Percentiles rank a stretch among this genome's conserved stretches.
These are phyloP conservation scores for Oedothorax gibbosus DNA, from an alignment of 1,140 invertebrate genomes.

Conservation along the genomic window DNA sequence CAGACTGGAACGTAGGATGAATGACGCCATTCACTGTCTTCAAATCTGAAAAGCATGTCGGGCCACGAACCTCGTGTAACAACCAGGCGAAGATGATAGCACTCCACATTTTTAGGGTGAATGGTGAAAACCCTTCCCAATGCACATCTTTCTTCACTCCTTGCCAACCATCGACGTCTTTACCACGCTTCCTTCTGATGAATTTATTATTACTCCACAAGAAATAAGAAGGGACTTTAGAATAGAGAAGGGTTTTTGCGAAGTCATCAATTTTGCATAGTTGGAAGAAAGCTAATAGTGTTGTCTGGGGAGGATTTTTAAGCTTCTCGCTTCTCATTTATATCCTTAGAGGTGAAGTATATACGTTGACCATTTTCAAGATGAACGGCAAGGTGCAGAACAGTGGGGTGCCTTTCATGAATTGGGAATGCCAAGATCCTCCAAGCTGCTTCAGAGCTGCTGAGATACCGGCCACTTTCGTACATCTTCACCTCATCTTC, in stretches of 20 bases:
- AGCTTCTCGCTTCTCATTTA: too few relatives aligned
- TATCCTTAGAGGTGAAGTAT: too few relatives aligned
- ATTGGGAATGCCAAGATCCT: slow-evolving; percentile 63
- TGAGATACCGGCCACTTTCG: slow-evolving; percentile 61
- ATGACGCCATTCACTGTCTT: not conserved
- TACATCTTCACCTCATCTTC: slow-evolving; percentile 58
- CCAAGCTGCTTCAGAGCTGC: slow-evolving; percentile 63
- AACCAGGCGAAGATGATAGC: not conserved
- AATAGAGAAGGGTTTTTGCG: not conserved
- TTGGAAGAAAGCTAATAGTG: not conserved
- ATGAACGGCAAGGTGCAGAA: slow-evolving; percentile 70
- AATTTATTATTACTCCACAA: not conserved
- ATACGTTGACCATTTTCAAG: slow-evolving; percentile 69
- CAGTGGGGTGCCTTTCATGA: slow-evolving; percentile 68
- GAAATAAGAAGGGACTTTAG: not conserved
- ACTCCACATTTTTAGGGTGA: not conserved
- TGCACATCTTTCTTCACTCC: not conserved
- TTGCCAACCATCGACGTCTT: not conserved
- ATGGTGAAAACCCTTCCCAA: not conserved
- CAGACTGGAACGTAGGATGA: not conserved
- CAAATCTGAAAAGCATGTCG: not conserved
- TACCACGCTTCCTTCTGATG: not conserved
- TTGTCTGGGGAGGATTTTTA: not conserved
- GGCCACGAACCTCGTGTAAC: not conserved
- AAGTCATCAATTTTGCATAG: not conserved